Base-by-base conservation (phyloP, 1,140 invertebrate species). In the Oedothorax gibbosus region DNA sequence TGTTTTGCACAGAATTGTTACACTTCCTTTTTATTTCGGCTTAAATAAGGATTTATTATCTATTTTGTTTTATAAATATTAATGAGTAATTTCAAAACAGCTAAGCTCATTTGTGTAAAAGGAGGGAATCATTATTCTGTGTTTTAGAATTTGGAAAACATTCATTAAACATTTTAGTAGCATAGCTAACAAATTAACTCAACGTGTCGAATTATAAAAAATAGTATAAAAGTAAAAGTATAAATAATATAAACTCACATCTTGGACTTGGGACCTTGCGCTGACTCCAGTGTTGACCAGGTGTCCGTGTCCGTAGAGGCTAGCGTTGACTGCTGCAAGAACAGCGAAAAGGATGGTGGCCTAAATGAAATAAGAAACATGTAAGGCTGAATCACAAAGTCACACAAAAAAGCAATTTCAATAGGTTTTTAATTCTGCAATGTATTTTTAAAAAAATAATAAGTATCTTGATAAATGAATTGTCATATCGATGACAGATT, bases 211-310 rank as follows among this genome's bases (percentile, higher is more conserved):
- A 0, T 4, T n/a, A 18, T 15, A 15, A 12, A 18, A 68, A 68
- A 68, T 2, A 0, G 5, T 50, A 49, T 50, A 11, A 71, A 10
- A 50, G 14, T 8, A 71, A 71, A 49, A 71, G 35, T 0, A 51
- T 51, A 10, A 0, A 8, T 14, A 20, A 56, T n/a, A 60, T 60
- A 10, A 9, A 79, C 77, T 79, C 68, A 79, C 77, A 79, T 79
- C 77, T 54, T 79, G 77, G 56, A 51, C 14, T 68, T 35, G 56
- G 14, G 77, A 18, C 0, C 77, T 79, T 18, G 64, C 21, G 53
- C 77, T 79, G 62, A 68, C 64, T 7, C 77, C 50, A 21, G 76
- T 79, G 50, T 15, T 66, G 51, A 79, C 18, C 51, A 79, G 50
- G 21, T 53, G 35, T 20, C 76, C 77, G n/a, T 68, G 62, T 8